Conservation (phyloP, 2,797 vertebrate species). For the Scleropages formosus region DNA sequence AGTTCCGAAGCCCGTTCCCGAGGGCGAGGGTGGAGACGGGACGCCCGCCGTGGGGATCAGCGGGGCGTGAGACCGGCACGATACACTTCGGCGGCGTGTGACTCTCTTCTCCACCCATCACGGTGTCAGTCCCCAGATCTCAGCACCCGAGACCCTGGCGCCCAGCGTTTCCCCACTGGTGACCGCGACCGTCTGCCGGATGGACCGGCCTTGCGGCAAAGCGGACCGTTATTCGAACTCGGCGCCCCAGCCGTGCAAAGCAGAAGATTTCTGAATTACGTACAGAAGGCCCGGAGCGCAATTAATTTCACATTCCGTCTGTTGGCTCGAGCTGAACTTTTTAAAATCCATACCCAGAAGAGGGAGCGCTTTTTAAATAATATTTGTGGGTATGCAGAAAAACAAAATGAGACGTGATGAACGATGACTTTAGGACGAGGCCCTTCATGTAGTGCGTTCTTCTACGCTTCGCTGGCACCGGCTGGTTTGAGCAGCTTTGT, state of each 20-base stretch:
- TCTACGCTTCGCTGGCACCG: conserved; percentile 36
- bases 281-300: conserved; percentile 1
- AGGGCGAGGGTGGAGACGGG: conserved; percentile 13
- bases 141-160: neutral
- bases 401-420: neutral
- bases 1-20: neutral
- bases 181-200: neutral
- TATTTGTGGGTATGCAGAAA: neutral
- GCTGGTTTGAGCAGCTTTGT: conserved; percentile 31
- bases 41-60: conserved; percentile 12
- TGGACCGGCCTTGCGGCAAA: neutral
- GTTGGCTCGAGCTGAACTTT: conserved; percentile 13
- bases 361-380: neutral
- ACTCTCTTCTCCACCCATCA: conserved; percentile 9
- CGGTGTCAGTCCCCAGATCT: neutral
- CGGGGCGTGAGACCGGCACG: too few species aligned
- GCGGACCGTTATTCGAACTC: conserved; percentile 7
- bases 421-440: neutral
- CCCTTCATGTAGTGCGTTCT: conserved; percentile 33
- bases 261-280: conserved; percentile 17
- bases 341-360: conserved; percentile 1
- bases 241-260: conserved; percentile 8
- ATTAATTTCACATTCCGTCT: neutral
- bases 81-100: neutral
- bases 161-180: neutral